Percentiles rank a stretch among this genome's conserved stretches.
Evolutionary conservation across 1,140 invertebrate species (phyloP).

Genomic region (Pseudomyrmex flavicornis): DNA sequence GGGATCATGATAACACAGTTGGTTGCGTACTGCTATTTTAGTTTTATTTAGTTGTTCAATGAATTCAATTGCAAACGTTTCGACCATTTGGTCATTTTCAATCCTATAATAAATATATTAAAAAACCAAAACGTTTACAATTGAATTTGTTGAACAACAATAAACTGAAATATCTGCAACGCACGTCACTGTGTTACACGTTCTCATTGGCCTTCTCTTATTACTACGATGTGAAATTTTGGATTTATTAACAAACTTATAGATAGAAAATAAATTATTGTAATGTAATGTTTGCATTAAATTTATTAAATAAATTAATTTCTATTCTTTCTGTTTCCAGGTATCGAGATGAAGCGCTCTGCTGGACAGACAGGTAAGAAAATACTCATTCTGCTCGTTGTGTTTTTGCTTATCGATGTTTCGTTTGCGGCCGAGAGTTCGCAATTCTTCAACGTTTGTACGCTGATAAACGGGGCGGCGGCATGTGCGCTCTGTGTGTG

Average conservation of each 20-base stretch:
- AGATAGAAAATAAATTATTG: no score
- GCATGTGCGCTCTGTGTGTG: not conserved
- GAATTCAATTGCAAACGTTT: no score
- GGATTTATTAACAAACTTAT: no score
- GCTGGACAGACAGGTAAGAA: constrained; percentile 91
- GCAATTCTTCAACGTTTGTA: not conserved
- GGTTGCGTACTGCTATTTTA: no score
- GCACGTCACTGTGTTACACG: no score
- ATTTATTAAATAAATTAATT: no score
- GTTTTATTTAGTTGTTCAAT: no score
- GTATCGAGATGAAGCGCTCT: constrained; percentile 91
- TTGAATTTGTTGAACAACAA: not conserved
- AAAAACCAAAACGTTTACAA: not conserved
- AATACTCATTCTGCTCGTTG: not conserved
- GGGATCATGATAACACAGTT: no score
- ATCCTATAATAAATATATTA: not conserved
- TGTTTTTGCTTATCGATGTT: not conserved
- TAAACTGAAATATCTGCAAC: no score
- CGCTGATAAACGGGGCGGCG: not conserved
- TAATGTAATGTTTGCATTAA: no score
- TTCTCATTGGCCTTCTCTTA: no score
- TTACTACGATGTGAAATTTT: no score
- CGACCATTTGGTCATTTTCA: not conserved
- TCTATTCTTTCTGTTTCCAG: constrained; percentile 85
- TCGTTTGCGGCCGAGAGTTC: not conserved